phyloP scores from a whole-genome alignment of 2,888 invertebrate species.

The Augiades crinisus region DNA sequence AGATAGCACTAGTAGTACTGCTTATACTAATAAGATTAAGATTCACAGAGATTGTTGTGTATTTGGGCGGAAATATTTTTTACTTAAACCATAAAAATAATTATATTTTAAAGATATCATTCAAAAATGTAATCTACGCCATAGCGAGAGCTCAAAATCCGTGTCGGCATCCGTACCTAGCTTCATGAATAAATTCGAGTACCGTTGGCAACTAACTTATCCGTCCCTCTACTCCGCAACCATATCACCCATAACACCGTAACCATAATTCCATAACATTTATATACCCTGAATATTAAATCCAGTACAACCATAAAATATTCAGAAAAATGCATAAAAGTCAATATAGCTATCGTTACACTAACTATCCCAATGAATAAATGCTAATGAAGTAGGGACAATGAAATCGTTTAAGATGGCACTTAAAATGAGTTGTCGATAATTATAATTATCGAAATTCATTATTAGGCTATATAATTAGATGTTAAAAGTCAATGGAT shows the following conservation, averaged over 20 bases:
- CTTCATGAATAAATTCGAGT: slow-evolving; percentile 37
- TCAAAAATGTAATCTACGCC: too few species aligned
- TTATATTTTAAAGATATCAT: too few species aligned
- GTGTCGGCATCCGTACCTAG: not conserved
- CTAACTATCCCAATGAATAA: slow-evolving; percentile 17
- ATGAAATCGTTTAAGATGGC: slow-evolving; percentile 38
- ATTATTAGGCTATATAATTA: slow-evolving; percentile 19
- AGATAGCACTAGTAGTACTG: too few species aligned
- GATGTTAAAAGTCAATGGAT: slow-evolving; percentile 1
- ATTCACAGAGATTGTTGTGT: too few species aligned
- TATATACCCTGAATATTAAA: slow-evolving; percentile 27
- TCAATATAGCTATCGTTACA: slow-evolving; percentile 8
- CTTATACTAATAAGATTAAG: too few species aligned
- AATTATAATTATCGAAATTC: slow-evolving; percentile 12
- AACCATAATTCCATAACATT: slow-evolving; percentile 18
- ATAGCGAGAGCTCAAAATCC: not conserved
- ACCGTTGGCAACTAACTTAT: slow-evolving; percentile 39
- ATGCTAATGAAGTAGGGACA: slow-evolving; percentile 20
- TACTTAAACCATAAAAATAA: too few species aligned
- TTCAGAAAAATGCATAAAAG: slow-evolving; percentile 24
- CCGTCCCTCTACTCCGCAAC: slow-evolving; percentile 11
- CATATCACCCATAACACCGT: slow-evolving; percentile 2
- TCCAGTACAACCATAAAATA: slow-evolving; percentile 23
- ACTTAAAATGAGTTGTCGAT: slow-evolving; percentile 36
- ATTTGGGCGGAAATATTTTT: too few species aligned